Base-by-base conservation (phyloP, 2,888 invertebrate genomes). In the Mantis religiosa region DNA sequence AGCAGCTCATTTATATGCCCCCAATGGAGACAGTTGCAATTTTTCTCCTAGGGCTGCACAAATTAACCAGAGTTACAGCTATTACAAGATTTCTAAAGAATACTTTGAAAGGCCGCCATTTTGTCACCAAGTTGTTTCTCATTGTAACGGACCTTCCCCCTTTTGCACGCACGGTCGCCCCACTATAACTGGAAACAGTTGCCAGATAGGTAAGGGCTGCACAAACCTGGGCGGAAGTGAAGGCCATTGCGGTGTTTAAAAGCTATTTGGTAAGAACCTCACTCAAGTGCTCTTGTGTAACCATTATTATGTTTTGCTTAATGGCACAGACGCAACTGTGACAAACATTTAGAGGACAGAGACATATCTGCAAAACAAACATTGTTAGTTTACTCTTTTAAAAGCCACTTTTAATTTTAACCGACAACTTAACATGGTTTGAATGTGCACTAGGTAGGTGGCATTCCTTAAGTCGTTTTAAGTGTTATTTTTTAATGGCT, bases 241-340 rank as follows among this genome's bases (percentile, higher is more conserved):
- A 30, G 30, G 82, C 34, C 82, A 81, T 14, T 81, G 82, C 30
- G 91, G 91, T 91, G 91, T 91, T 71, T 71, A 71, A 71, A 71
- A 71, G 54, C 54, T 71, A 71, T 71, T 71, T 71, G 54, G 54
- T 71, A 71, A 71, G 54, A 71, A 71, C 54, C 25, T 71, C 0
- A n/a, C 54, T 71, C 54, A 71, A 71, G 54, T 71, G 25, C 20
- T 25, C 54, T 71, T 71, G 54, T 71, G 54, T 71, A 71, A 71
- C 54, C 54, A 71, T 71, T 71, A 71, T 25, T 71, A 71, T 71
- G 54, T 71, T 71, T 71, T 71, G 54, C 54, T 71, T 71, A 71
- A 71, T 71, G 54, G 54, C 54, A 71, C 54, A 71, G 54, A 15
- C 54, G 54, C 54, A 71, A 71, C 54, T 71, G 54, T 71, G 54